These are phyloP conservation scores for Minunthozetes semirufus DNA, from an alignment of 2,888 invertebrate species.

Conservation along the genomic window DNA sequence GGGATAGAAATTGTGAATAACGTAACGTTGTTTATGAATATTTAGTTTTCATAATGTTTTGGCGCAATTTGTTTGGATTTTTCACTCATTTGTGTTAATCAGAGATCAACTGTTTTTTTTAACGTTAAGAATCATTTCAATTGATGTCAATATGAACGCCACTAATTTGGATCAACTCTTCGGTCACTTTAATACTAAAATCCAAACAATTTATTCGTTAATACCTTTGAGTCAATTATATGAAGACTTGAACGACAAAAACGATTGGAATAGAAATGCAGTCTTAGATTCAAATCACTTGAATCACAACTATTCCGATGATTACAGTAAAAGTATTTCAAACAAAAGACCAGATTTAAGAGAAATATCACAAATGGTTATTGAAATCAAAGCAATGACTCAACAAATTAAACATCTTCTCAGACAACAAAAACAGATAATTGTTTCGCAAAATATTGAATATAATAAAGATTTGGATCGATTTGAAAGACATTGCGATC, in stretches of 20 bases:
- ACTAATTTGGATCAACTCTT: conserved; percentile 31
- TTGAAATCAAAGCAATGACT: conserved; percentile 31
- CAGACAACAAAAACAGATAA: conserved; percentile 12
- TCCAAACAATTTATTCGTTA: conserved; percentile 4
- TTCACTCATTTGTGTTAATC: too few species aligned
- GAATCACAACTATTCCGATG: neutral
- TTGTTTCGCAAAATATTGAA: conserved; percentile 3
- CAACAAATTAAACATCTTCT: conserved; percentile 14
- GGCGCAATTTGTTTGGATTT: too few species aligned
- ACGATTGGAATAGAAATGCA: conserved; percentile 22
- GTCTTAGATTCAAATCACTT: neutral
- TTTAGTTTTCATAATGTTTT: too few species aligned
- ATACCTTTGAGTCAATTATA: conserved; percentile 34
- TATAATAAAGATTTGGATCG: conserved; percentile 1
- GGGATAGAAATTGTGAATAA: too few species aligned
- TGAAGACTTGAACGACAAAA: neutral
- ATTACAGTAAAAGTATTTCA: conserved; percentile 1
- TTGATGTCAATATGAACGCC: conserved; percentile 28
- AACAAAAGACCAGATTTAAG: conserved; percentile 9
- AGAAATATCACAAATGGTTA: conserved; percentile 31
- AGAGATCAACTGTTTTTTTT: too few species aligned
- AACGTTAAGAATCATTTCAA: neutral
- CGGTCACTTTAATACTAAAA: conserved; percentile 25
- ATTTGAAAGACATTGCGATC: conserved; percentile 29
- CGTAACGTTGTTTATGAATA: too few species aligned